Conservation (phyloP, 2,113 vertebrate species). For the Halichoerus grypus region DNA sequence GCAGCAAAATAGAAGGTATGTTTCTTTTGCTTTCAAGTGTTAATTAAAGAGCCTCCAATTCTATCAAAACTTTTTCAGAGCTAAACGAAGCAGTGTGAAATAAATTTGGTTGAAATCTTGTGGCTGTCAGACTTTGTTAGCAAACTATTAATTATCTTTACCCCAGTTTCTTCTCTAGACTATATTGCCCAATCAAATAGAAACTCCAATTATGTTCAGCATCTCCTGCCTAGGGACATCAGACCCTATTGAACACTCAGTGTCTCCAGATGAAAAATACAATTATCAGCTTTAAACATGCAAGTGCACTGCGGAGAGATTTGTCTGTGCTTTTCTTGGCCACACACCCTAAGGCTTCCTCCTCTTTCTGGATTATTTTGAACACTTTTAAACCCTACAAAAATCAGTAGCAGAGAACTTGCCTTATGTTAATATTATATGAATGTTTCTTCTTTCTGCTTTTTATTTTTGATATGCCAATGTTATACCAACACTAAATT, state of each 20-base stretch:
- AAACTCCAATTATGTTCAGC: slow-evolving; percentile 88
- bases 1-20: slow-evolving; percentile 69
- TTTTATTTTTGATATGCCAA: slow-evolving; percentile 14
- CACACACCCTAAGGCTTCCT: slow-evolving; percentile 23
- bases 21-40: slow-evolving; percentile 78
- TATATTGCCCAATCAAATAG: slow-evolving; percentile 87
- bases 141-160: slow-evolving; percentile 86
- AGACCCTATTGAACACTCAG: slow-evolving; percentile 89
- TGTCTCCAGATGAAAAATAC: slow-evolving; percentile 90
- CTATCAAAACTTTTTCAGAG: slow-evolving; percentile 82
- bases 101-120: slow-evolving; percentile 83
- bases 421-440: slow-evolving; percentile 14
- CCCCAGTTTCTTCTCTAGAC: slow-evolving; percentile 82
- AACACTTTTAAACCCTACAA: slow-evolving; percentile 64
- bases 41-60: slow-evolving; percentile 73
- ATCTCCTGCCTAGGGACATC: slow-evolving; percentile 88
- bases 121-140: slow-evolving; percentile 83
- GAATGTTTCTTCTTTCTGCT: slow-evolving; percentile 37
- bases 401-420: slow-evolving; percentile 43
- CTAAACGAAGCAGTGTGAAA: slow-evolving; percentile 79
- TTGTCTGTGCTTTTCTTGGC: slow-evolving; percentile 73
- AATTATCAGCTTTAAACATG: slow-evolving; percentile 86
- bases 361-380: slow-evolving; percentile 56
- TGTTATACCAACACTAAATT: slow-evolving; percentile 45
- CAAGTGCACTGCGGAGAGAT: slow-evolving; percentile 65